Evolutionary conservation across 2,113 vertebrate genomes (phyloP).

Genomic region (Saguinus imperator): DNA sequence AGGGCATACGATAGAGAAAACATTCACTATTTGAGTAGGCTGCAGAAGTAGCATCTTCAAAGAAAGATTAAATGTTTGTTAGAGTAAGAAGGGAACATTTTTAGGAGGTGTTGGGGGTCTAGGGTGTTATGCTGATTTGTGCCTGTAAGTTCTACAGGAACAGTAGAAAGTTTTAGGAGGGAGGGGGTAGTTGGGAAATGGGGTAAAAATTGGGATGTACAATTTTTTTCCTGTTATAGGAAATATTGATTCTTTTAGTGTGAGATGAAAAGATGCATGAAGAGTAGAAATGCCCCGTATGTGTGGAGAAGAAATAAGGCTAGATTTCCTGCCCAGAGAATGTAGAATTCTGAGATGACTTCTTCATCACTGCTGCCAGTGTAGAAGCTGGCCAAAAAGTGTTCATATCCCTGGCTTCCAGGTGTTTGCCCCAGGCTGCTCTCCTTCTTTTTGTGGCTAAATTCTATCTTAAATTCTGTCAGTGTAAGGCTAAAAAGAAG

Average conservation of each 20-base stretch:
- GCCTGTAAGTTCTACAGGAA: not conserved
- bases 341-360: not conserved
- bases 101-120: not conserved
- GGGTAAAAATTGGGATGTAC: not conserved
- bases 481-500: not conserved
- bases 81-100: not conserved
- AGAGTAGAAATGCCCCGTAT: not conserved
- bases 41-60: not conserved
- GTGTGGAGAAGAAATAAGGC: not conserved
- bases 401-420: not conserved
- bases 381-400: not conserved
- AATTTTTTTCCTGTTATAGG: not conserved
- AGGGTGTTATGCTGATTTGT: not conserved
- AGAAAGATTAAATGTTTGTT: not conserved
- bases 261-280: not conserved
- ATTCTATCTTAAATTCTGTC: not conserved
- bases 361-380: not conserved
- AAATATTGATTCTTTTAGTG: not conserved
- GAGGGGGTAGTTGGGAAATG: not conserved
- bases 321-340: not conserved
- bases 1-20: not conserved
- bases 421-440: not conserved
- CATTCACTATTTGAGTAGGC: not conserved
- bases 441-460: not conserved
- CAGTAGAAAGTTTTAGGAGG: not conserved